Base-by-base conservation (phyloP, 2,888 invertebrate species). In the Heliconius hortense region DNA sequence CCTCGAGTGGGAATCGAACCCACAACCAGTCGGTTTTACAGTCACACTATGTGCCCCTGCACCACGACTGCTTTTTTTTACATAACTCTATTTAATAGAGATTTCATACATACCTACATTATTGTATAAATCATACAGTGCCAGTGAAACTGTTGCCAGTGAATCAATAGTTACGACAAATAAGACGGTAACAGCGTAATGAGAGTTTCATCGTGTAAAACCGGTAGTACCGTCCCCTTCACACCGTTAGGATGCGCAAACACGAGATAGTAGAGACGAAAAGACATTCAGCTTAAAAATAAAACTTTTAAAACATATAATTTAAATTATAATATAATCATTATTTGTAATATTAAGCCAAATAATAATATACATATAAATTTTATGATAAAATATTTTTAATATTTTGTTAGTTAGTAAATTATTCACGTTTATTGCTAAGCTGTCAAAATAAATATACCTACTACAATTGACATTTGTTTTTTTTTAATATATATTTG, bases 181-280 rank as follows among this genome's bases (percentile, higher is more conserved):
- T 91, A 89, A 87, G 85, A 86, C 82, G 85, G 86, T 85, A 86
- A 85, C 85, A 81, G 83, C 85, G 86, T 93, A 91, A 90, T 90
- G 88, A 90, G 89, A 83, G 75, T 79, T 79, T 77, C 77, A 78
- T 80, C 75, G 80, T 86, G 93, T 92, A 93, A 93, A 93, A 92
- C 93, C 93, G 92, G 93, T 93, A 93, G 93, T 86, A 84, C 82
- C 84, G 85, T 85, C 85, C 88, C 89, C 91, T 90, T 88, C 86
- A 85, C 85, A 89, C 90, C 93, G 90, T 92, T 92, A 74, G 64
- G 59, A 62, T 24, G 67, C 56, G 74, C 72, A 77, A 67, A 79
- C 91, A 67, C 72, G 11, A 79, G 77, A 76, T 18, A 60, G 7
- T 26, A 24, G 59, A 60, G 60, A 60, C 48, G n/a, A 56, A n/a